Evolutionary conservation across 2,888 invertebrate genomes (phyloP).

Genomic region (Euplexia lucipara): DNA sequence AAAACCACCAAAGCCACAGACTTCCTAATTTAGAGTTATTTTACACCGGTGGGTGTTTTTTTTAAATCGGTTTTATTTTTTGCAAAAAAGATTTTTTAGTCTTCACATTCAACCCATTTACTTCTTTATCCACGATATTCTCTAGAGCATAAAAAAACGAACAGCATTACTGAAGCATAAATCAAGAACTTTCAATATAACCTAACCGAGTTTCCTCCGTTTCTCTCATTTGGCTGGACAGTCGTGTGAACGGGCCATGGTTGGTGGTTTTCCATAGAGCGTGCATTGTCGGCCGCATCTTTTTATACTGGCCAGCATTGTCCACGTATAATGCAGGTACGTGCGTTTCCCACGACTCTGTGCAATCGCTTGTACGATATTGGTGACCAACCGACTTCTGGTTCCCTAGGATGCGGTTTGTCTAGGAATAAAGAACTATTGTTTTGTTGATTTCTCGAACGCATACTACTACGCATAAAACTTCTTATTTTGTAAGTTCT

Average conservation of each 20-base stretch:
- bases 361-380: conserved; percentile 49
- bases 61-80: too few species aligned
- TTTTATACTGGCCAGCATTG: conserved; percentile 83
- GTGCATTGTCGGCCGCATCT: conserved; percentile 80
- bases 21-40: too few species aligned
- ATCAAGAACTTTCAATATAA: conserved; percentile 53
- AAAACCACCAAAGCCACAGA: too few species aligned
- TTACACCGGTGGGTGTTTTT: too few species aligned
- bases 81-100: not conserved
- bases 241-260: conserved; percentile 77
- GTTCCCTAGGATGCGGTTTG: conserved; percentile 50
- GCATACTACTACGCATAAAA: too few species aligned
- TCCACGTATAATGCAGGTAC: conserved; percentile 71
- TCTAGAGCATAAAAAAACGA: not conserved
- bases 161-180: conserved; percentile 29
- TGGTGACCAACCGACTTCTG: conserved; percentile 44
- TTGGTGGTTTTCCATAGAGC: conserved; percentile 79
- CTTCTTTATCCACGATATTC: not conserved
- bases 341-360: conserved; percentile 80
- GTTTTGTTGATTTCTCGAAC: too few species aligned
- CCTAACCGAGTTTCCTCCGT: conserved; percentile 50
- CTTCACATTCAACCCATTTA: not conserved
- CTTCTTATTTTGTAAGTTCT: too few species aligned
- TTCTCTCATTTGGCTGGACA: conserved; percentile 51
- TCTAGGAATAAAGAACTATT: conserved; percentile 10